Conservation (phyloP, 2,113 vertebrate species). For the Labeo rohita region DNA sequence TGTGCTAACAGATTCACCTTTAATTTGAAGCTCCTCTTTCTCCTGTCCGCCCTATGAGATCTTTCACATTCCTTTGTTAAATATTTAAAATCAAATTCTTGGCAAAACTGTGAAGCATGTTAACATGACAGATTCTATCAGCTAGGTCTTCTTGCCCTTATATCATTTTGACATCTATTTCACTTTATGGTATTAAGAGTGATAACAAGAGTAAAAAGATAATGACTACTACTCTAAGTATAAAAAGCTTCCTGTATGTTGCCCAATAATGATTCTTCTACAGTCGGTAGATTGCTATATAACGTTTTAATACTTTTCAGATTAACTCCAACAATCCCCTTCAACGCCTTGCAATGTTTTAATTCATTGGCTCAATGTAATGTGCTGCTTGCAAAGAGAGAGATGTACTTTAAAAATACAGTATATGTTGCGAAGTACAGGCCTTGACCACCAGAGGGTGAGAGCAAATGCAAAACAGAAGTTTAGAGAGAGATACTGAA, state of each 20-base stretch:
- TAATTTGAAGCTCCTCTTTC: not conserved
- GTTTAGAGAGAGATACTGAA: not conserved
- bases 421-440: not conserved
- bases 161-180: not conserved
- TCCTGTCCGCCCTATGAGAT: not conserved
- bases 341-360: not conserved
- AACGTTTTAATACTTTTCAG: no score
- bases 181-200: not conserved
- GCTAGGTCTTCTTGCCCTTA: not conserved
- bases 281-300: not conserved
- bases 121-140: not conserved
- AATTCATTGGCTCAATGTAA: not conserved
- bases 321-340: not conserved
- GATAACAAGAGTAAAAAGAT: not conserved
- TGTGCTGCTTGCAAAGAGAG: not conserved
- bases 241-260: not conserved
- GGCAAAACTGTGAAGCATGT: not conserved
- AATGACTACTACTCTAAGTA: not conserved
- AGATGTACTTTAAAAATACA: not conserved
- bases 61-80: not conserved
- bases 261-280: not conserved
- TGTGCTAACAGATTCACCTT: not conserved
- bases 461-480: not conserved
- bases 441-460: not conserved
- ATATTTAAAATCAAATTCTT: constrained; percentile 4